phyloP scores from a whole-genome alignment of 1,140 invertebrate genomes.

The Heliconius nattereri region DNA sequence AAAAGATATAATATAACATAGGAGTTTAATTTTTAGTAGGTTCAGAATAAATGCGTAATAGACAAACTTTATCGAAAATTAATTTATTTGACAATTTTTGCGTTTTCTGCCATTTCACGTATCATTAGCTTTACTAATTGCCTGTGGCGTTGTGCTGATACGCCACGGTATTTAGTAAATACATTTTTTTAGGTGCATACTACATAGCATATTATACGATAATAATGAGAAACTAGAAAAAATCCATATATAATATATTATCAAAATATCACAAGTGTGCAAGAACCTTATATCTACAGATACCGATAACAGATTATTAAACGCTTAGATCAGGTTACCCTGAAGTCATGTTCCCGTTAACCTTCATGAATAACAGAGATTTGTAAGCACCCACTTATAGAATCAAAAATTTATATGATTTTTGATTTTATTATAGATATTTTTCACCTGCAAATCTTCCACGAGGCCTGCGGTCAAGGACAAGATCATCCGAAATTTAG shows the following conservation, averaged over 20 bases:
- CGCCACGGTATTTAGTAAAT: too few relatives aligned
- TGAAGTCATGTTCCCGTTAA: slow-evolving; percentile 33
- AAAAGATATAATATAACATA: too few relatives aligned
- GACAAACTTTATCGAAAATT: too few relatives aligned
- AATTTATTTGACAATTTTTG: too few relatives aligned
- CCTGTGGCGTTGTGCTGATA: too few relatives aligned
- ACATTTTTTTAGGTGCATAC: too few relatives aligned
- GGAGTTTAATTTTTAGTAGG: too few relatives aligned
- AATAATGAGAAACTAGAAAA: too few relatives aligned
- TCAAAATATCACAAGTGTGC: not conserved
- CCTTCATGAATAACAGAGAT: slow-evolving; percentile 30
- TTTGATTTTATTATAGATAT: slow-evolving; percentile 4
- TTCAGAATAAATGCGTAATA: too few relatives aligned
- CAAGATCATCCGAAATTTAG: slow-evolving; percentile 53
- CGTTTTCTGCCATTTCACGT: not conserved
- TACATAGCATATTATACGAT: too few relatives aligned
- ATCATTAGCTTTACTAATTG: not conserved
- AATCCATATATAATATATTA: not conserved
- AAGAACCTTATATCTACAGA: not conserved
- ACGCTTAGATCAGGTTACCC: slow-evolving; percentile 18
- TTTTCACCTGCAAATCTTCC: slow-evolving; percentile 53
- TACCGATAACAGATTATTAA: slow-evolving; percentile 15
- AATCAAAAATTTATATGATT: not conserved
- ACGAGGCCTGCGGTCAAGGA: slow-evolving; percentile 53
- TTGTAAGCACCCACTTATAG: not conserved